Evolutionary conservation across 2,888 invertebrate species (phyloP).

Genomic region (Villa cingulata): DNA sequence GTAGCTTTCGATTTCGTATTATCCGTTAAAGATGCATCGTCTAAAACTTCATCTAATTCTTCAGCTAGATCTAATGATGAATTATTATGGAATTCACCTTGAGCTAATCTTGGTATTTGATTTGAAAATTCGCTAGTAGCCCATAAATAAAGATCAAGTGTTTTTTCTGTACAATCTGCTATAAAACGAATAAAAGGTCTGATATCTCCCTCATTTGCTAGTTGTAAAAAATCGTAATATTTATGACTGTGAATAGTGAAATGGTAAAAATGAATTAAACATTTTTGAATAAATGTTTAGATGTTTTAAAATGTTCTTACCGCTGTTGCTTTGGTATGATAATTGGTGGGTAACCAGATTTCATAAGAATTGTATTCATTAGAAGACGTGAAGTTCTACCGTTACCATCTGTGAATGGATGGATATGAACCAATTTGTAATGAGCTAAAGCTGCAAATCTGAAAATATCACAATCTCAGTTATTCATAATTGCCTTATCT

Average conservation of each 20-base stretch:
- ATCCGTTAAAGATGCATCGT: background rate
- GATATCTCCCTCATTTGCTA: constrained; percentile 89
- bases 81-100: constrained; percentile 20
- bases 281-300: too few species aligned
- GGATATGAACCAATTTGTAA: constrained; percentile 92
- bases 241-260: constrained; percentile 41
- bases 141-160: constrained; percentile 75
- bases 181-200: constrained; percentile 93
- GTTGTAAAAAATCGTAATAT: constrained; percentile 77
- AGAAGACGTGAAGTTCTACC: constrained; percentile 88
- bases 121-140: constrained; percentile 61
- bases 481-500: background rate
- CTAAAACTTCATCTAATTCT: constrained; percentile 5
- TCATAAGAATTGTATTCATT: constrained; percentile 93
- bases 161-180: constrained; percentile 81
- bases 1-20: background rate
- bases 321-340: constrained; percentile 79
- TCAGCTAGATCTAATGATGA: constrained; percentile 5
- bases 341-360: constrained; percentile 90
- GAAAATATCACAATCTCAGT: too few species aligned
- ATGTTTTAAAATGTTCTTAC: constrained; percentile 17
- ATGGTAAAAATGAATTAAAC: background rate
- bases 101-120: constrained; percentile 51
- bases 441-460: constrained; percentile 92
- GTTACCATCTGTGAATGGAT: constrained; percentile 95